Conservation (phyloP, 2,797 vertebrate genomes). For the Acanthurus leucopareius region DNA sequence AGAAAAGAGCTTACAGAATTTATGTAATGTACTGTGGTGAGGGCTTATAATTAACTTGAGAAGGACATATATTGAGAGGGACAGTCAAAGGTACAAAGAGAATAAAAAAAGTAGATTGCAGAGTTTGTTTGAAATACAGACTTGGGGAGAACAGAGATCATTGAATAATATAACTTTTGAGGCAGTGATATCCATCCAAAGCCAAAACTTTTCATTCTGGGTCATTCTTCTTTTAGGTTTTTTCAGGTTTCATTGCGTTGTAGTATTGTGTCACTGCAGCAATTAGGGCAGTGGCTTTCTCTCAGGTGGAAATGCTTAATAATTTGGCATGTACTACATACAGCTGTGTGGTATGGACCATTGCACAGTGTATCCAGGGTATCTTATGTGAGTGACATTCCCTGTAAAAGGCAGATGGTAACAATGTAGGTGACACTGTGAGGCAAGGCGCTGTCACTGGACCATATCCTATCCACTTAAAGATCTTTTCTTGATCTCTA, state of each 20-base stretch:
- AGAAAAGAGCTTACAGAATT: constrained; percentile 19
- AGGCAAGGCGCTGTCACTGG: constrained; percentile 43
- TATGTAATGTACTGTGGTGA: constrained; percentile 19
- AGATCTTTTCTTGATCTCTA: constrained; percentile 56
- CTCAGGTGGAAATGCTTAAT: constrained; percentile 40
- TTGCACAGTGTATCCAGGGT: constrained; percentile 53
- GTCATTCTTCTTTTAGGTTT: neutral
- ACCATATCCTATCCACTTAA: constrained; percentile 64
- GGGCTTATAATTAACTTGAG: constrained; percentile 28
- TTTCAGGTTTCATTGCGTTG: neutral
- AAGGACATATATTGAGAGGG: neutral
- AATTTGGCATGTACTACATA: constrained; percentile 36
- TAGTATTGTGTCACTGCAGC: neutral
- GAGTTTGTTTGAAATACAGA: neutral
- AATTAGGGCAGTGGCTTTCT: constrained; percentile 25
- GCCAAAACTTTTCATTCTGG: neutral
- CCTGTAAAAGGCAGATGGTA: constrained; percentile 66
- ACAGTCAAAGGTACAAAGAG: constrained; percentile 14
- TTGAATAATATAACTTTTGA: neutral
- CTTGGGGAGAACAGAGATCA: neutral
- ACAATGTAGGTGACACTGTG: constrained; percentile 66
- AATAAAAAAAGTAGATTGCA: neutral
- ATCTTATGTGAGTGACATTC: constrained; percentile 57
- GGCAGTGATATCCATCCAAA: neutral
- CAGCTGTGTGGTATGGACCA: constrained; percentile 49